phyloP scores from a whole-genome alignment of 2,113 vertebrate genomes.

The Lates calcarifer region DNA sequence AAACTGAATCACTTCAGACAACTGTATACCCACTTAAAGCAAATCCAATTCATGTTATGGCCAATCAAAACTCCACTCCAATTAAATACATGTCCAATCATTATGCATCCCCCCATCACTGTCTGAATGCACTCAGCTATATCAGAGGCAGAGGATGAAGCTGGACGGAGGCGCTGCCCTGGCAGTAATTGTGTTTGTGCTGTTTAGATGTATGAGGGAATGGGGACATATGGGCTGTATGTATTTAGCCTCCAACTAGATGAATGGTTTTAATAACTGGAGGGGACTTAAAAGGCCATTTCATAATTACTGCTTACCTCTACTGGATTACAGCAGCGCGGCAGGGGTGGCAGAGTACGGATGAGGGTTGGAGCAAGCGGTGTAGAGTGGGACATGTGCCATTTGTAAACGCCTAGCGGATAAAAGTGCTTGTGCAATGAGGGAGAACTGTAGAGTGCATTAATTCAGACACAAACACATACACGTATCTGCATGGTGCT shows the following conservation, averaged over 20 bases:
- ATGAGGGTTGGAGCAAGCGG: slow-evolving; percentile 28
- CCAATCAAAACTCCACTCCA: slow-evolving; percentile 62
- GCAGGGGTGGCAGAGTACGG: slow-evolving; percentile 45
- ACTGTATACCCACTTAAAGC: slow-evolving; percentile 13
- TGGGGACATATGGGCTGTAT: slow-evolving; percentile 58
- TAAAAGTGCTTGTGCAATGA: slow-evolving; percentile 19
- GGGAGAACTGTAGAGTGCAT: slow-evolving; percentile 17
- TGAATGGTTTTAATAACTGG: slow-evolving; percentile 72
- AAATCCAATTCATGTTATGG: slow-evolving; percentile 51
- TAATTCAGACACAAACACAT: neutral
- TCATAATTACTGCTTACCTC: slow-evolving; percentile 80
- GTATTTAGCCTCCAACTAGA: slow-evolving; percentile 64
- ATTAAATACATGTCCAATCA: slow-evolving; percentile 61
- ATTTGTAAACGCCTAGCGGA: slow-evolving; percentile 48
- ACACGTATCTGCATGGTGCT: neutral
- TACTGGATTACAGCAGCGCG: slow-evolving; percentile 54
- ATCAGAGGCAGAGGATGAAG: slow-evolving; percentile 40
- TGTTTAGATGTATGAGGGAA: slow-evolving; percentile 62
- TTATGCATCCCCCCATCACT: slow-evolving; percentile 22
- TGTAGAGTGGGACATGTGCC: slow-evolving; percentile 36
- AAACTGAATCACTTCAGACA: slow-evolving; percentile 34
- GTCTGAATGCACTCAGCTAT: slow-evolving; percentile 56
- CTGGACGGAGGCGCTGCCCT: slow-evolving; percentile 53
- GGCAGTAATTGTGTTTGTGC: slow-evolving; percentile 73
- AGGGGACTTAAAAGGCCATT: slow-evolving; percentile 79